phyloP scores from a whole-genome alignment of 2,888 invertebrate species.

The Arctia plantaginis region DNA sequence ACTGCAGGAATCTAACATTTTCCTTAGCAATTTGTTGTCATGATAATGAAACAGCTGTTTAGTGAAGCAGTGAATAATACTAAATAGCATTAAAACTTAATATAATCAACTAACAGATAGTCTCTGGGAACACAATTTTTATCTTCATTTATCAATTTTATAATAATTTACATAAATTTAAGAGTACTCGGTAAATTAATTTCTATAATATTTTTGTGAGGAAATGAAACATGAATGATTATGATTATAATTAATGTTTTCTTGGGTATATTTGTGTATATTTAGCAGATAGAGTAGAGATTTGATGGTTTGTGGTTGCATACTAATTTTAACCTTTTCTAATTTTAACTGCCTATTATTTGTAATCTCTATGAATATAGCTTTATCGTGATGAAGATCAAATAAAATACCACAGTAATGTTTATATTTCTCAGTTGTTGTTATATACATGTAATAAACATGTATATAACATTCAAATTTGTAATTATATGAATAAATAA shows the following conservation, averaged over 20 bases:
- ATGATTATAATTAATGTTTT: not conserved
- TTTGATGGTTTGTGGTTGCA: not conserved
- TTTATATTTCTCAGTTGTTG: not conserved
- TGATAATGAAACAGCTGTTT: conserved; percentile 10
- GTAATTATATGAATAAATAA: not conserved
- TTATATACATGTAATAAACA: not conserved
- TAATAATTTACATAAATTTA: not conserved
- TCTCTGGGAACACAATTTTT: not conserved
- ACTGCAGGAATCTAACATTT: not conserved
- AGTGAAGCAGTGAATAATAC: not conserved
- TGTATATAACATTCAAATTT: not conserved
- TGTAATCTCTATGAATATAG: not conserved
- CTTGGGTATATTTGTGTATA: not conserved
- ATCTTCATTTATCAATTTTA: not conserved
- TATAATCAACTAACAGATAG: not conserved
- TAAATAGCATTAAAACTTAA: not conserved
- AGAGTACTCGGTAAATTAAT: not conserved
- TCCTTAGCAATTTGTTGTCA: not conserved
- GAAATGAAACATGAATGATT: not conserved
- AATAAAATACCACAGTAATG: not conserved
- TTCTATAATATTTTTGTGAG: not conserved
- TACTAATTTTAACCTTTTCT: not conserved
- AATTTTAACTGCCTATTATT: not conserved
- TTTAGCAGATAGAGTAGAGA: not conserved
- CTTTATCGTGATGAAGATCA: not conserved